These are phyloP conservation scores for Panthera leo DNA, from an alignment of 2,113 vertebrate species.

Conservation along the genomic window DNA sequence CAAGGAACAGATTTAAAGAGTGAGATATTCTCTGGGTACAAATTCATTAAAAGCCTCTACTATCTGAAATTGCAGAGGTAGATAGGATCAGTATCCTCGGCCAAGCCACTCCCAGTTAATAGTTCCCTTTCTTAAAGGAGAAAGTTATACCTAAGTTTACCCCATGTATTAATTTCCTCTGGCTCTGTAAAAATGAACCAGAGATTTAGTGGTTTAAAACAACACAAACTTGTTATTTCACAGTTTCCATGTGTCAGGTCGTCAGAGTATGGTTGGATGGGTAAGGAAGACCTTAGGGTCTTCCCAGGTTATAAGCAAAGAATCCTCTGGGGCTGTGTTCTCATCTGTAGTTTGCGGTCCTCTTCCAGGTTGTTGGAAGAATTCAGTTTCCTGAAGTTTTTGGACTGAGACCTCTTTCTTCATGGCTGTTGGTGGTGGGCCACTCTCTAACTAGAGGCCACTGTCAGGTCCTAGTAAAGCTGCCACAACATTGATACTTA, in stretches of 20 bases:
- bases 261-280: not conserved
- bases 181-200: not conserved
- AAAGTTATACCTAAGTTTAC: not conserved
- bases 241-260: not conserved
- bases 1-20: not conserved
- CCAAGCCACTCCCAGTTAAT: not conserved
- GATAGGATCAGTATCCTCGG: rapidly evolving
- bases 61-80: not conserved
- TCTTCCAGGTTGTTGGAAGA: not conserved
- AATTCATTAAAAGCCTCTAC: not conserved
- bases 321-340: not conserved
- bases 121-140: not conserved
- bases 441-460: not conserved
- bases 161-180: not conserved
- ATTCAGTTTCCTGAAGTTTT: not conserved
- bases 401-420: not conserved
- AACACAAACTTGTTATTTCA: not conserved
- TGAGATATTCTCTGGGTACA: not conserved
- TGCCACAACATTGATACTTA: not conserved
- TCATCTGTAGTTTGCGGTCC: not conserved
- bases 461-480: not conserved
- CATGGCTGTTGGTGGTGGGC: not conserved
- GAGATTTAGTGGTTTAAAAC: not conserved
- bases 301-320: not conserved
- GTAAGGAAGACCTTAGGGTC: not conserved